phyloP scores from a whole-genome alignment of 1,140 invertebrate species.

The Telenomus remus region DNA sequence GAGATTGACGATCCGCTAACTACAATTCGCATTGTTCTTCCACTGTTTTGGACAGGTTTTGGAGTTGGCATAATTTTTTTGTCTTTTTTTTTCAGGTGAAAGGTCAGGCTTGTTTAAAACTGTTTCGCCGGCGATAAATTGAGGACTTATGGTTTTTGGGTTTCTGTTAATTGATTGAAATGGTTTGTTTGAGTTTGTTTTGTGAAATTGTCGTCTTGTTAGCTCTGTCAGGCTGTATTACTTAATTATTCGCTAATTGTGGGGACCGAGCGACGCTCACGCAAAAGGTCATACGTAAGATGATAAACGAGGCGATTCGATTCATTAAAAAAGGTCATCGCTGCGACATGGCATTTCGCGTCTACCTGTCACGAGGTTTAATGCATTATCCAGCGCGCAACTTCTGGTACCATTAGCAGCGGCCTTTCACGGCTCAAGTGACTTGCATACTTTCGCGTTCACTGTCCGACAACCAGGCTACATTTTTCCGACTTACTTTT shows the following conservation, averaged over 20 bases:
- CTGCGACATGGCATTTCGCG: constrained; percentile 33
- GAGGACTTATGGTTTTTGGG: no score
- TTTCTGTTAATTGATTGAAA: no score
- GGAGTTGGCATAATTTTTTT: no score
- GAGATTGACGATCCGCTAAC: no score
- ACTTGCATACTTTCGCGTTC: constrained; percentile 41
- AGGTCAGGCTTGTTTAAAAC: no score
- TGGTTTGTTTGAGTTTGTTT: no score
- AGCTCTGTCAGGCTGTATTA: constrained; percentile 1
- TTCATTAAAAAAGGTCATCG: constrained; percentile 45
- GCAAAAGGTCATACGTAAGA: constrained; percentile 8
- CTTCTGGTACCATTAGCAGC: constrained; percentile 34
- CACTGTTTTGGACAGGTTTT: no score
- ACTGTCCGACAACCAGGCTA: constrained; percentile 22
- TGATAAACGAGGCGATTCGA: constrained; percentile 28
- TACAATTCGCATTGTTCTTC: no score
- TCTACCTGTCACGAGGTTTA: constrained; percentile 36
- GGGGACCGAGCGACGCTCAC: neutral
- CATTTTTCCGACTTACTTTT: constrained; percentile 35
- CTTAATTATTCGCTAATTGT: constrained; percentile 26
- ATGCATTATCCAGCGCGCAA: constrained; percentile 29
- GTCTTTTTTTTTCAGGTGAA: no score
- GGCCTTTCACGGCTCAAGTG: constrained; percentile 31
- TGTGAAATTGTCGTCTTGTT: constrained; percentile 1
- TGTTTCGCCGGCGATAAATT: no score